Conservation (phyloP, 2,113 vertebrate genomes). For the Peromyscus maniculatus region DNA sequence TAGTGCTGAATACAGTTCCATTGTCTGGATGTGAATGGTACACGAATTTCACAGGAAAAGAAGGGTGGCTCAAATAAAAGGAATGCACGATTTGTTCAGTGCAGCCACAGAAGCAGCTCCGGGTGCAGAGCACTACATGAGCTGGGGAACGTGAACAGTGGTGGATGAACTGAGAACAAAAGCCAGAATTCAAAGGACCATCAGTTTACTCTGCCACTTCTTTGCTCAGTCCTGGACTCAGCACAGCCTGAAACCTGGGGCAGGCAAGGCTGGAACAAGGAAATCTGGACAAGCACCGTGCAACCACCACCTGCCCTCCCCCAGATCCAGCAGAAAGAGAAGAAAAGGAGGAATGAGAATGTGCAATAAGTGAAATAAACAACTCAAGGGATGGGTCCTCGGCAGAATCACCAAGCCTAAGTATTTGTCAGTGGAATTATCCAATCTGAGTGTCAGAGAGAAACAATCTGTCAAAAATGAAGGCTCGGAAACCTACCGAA, state of each 20-base stretch:
- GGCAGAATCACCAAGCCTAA: background rate
- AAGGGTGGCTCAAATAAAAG: background rate
- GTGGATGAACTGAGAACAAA: background rate
- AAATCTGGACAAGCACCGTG: background rate
- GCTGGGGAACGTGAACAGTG: background rate
- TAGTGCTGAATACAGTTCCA: background rate
- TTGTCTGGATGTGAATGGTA: background rate
- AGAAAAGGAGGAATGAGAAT: background rate
- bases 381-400: background rate
- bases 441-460: background rate
- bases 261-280: background rate
- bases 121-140: rapidly evolving
- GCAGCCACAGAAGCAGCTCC: background rate
- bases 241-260: background rate
- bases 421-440: background rate
- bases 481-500: background rate
- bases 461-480: background rate
- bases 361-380: background rate
- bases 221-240: background rate
- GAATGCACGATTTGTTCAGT: background rate
- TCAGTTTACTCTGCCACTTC: background rate
- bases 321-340: rapidly evolving
- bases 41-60: background rate
- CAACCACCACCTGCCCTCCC: no score
- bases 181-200: background rate